Base-by-base conservation (phyloP, 2,888 invertebrate genomes). In the Lithophane ornitopus region DNA sequence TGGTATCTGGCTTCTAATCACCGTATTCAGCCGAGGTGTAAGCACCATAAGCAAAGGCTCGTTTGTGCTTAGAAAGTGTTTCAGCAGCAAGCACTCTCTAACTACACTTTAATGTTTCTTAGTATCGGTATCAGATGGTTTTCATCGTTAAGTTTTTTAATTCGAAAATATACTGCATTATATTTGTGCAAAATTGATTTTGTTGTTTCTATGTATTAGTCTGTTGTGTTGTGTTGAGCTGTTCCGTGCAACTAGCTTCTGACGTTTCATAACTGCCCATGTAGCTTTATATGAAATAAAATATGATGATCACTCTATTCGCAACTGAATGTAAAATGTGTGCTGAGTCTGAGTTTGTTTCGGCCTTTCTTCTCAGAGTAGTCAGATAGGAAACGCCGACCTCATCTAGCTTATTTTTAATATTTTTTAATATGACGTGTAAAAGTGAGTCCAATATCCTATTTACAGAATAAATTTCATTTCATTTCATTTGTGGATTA, bases 1-100 rank as follows among this genome's bases (percentile, higher is more conserved):
- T 59, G 61, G 59, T 77, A 63, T 74, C 66, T 81, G 39, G 49
- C 79, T 73, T 69, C 71, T 80, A 86, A 87, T 78, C 72, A 87
- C 70, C 61, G 78, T 78, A 76, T 76, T 75, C 61, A 77, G 65
- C 11, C 6, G 26, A 78, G 65, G 69, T 76, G 66, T 61, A 79
- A 84, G 70, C 66, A 80, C 63, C 62, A 68, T 56, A 41, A 73
- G 76, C 69, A 76, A 65, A 78, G 81, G 84, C 78, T 89, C 85
- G 86, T 89, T 89, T 86, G 87, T 90, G 87, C 81, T 78, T 90
- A 91, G 91, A 91, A 92, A 92, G 91, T 90, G 89, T 90, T 88
- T 88, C 85, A 81, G 82, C 81, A 68, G 81, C 74, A 81, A 68
- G 81, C 74, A 81, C 86, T 86, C 84, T 88, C 89, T 91, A 90